A percentile compares a stretch with the other conserved stretches of the same genome.
These are phyloP conservation scores for Geotrupes spiniger DNA, from an alignment of 2,888 invertebrate species.

Conservation along the genomic window DNA sequence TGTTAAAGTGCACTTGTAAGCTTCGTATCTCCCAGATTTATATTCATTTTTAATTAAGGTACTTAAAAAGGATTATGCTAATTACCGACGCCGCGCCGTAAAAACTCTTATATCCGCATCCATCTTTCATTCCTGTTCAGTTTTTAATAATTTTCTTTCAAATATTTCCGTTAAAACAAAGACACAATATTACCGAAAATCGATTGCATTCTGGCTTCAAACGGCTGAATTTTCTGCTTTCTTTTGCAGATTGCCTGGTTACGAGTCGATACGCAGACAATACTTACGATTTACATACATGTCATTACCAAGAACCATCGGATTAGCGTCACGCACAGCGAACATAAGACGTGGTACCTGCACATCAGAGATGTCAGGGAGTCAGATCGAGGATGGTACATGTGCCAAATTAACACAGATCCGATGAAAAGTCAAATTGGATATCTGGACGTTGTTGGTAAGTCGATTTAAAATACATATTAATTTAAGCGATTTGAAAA, in stretches of 20 bases:
- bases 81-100: no score
- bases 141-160: no score
- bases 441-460: constrained; percentile 65
- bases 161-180: no score
- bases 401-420: no score
- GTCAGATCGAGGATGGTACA: no score
- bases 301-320: constrained; percentile 89
- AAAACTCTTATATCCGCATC: no score
- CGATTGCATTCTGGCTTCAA: no score
- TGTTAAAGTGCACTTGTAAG: no score
- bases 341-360: constrained; percentile 78
- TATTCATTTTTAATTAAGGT: constrained; percentile 1
- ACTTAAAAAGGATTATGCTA: not conserved
- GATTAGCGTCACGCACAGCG: constrained; percentile 75
- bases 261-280: constrained; percentile 86
- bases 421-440: constrained; percentile 73
- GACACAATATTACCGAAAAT: no score
- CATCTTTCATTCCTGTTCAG: no score
- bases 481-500: no score
- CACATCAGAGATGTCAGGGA: constrained; percentile 77
- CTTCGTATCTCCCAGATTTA: not conserved
- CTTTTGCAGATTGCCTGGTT: constrained; percentile 82
- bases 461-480: constrained; percentile 45
- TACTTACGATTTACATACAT: constrained; percentile 83
- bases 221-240: no score